Percentiles rank a stretch among this genome's conserved stretches.
Conservation (phyloP, 1,140 invertebrate genomes). For the Vollenhovia emeryi region DNA sequence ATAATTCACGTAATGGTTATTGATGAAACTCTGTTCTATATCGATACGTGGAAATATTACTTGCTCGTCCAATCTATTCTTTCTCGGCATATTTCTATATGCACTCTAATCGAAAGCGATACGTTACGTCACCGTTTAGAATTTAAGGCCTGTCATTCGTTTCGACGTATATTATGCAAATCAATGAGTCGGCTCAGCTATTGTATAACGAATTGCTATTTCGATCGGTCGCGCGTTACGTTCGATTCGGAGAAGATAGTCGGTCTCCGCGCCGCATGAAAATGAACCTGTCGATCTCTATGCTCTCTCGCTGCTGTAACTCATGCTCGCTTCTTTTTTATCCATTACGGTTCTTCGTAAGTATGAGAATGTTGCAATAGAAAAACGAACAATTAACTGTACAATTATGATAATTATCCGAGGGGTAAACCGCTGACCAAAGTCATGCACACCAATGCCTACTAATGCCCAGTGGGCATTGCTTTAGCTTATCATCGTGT, state of each 20-base stretch:
- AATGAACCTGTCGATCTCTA: not conserved
- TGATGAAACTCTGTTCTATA: not conserved
- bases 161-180: slow-evolving; percentile 26
- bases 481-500: no score
- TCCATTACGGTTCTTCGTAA: no score
- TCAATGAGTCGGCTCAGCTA: not conserved
- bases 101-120: not conserved
- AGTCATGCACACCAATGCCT: no score
- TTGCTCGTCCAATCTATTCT: not conserved
- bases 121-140: not conserved
- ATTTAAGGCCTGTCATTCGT: slow-evolving; percentile 4
- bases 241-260: slow-evolving; percentile 24
- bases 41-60: not conserved
- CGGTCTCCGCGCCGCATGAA: not conserved
- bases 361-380: no score
- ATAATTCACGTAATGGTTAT: not conserved
- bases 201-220: slow-evolving; percentile 18
- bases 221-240: not conserved
- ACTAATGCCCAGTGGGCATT: no score
- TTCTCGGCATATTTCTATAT: not conserved
- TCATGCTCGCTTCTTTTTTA: not conserved
- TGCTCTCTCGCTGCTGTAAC: not conserved
- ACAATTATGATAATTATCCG: not conserved
- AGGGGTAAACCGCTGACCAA: no score
- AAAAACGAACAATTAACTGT: not conserved